Conservation (phyloP, 2,113 vertebrate species). For the Herpetotheres cachinnans region DNA sequence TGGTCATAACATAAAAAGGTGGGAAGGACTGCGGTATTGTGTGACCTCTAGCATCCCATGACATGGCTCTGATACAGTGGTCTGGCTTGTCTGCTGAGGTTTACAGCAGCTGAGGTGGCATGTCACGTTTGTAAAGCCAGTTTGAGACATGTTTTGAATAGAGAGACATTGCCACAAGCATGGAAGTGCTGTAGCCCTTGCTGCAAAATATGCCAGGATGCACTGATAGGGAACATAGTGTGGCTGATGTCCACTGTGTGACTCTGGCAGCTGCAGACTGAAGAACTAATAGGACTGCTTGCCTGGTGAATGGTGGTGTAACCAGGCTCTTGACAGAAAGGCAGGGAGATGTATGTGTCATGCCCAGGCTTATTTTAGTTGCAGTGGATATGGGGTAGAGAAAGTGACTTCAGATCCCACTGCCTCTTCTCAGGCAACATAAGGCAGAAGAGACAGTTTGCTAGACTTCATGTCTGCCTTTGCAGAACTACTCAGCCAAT, state of each 20-base stretch:
- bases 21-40: background rate
- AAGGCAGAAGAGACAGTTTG: slow-evolving; percentile 35
- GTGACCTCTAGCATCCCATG: background rate
- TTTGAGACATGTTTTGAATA: background rate
- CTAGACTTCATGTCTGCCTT: slow-evolving; percentile 28
- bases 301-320: background rate
- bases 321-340: background rate
- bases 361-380: background rate
- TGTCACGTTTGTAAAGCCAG: background rate
- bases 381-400: background rate
- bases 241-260: background rate
- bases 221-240: background rate
- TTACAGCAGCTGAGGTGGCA: background rate
- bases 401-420: background rate
- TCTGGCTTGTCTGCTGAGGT: background rate
- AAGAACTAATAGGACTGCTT: accelerated
- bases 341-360: background rate
- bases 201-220: background rate
- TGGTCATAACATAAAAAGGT: background rate
- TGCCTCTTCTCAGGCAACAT: background rate
- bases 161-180: background rate
- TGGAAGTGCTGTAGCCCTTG: background rate
- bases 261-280: background rate
- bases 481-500: slow-evolving; percentile 9
- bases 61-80: background rate